phyloP scores from a whole-genome alignment of 1,140 invertebrate species.

The Vanessa atalanta region DNA sequence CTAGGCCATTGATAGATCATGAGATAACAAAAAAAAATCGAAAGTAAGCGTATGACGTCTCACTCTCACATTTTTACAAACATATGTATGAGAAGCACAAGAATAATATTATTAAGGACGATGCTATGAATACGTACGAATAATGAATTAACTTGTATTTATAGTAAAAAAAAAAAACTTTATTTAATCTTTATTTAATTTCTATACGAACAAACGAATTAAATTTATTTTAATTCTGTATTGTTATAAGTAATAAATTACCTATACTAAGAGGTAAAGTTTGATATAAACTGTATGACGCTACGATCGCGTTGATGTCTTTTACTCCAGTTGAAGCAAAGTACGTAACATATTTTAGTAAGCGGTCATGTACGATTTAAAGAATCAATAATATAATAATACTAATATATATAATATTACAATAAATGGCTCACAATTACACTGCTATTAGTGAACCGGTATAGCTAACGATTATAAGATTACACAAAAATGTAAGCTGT shows the following conservation, averaged over 20 bases:
- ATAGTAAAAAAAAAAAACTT: too few relatives aligned
- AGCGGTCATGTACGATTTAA: background rate
- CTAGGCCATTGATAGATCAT: constrained; percentile 22
- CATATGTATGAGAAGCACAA: background rate
- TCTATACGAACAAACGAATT: too few relatives aligned
- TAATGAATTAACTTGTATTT: too few relatives aligned
- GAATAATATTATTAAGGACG: background rate
- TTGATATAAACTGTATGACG: background rate
- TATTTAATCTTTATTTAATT: too few relatives aligned
- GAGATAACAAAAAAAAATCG: constrained; percentile 2
- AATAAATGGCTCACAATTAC: too few relatives aligned
- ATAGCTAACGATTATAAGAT: constrained; percentile 1
- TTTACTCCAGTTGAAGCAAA: background rate
- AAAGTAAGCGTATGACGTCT: constrained; percentile 6
- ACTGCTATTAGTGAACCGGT: background rate
- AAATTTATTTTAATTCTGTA: too few relatives aligned
- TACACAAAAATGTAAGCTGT: constrained; percentile 6
- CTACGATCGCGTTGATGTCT: constrained; percentile 29
- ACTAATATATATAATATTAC: too few relatives aligned
- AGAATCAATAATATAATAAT: too few relatives aligned
- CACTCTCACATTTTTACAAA: background rate
- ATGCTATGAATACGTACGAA: too few relatives aligned
- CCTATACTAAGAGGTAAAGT: too few relatives aligned
- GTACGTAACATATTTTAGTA: background rate
- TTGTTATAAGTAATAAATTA: too few relatives aligned